Evolutionary conservation across 23 tunicate genomes (phyloP).

Genomic region (Trididemnum nubilum): DNA sequence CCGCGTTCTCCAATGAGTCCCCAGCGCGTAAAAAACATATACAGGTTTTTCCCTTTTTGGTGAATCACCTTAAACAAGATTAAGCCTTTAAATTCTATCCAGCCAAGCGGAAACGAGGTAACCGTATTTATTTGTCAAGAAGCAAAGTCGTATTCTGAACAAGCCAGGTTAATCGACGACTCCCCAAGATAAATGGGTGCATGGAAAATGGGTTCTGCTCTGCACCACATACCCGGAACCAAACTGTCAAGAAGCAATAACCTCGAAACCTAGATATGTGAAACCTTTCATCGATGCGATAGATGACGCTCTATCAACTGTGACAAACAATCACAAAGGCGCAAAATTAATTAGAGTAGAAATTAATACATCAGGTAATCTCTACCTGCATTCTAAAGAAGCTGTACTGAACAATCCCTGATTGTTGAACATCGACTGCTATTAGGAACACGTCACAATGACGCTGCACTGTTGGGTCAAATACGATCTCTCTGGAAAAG

Average conservation of each 20-base stretch:
- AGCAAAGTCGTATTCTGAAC: background rate
- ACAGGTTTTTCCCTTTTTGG: slow-evolving; percentile 88
- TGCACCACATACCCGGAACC: too few relatives aligned
- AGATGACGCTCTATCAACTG: too few relatives aligned
- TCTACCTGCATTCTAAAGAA: slow-evolving; percentile 93
- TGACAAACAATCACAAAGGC: too few relatives aligned
- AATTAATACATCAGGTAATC: background rate
- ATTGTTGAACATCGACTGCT: slow-evolving; percentile 86
- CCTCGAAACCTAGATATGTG: too few relatives aligned
- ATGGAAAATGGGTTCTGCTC: too few relatives aligned
- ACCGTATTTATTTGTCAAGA: background rate
- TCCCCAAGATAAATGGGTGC: too few relatives aligned
- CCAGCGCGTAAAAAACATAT: slow-evolving; percentile 95
- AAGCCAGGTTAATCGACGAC: background rate
- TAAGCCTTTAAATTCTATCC: too few relatives aligned
- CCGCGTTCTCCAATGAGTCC: slow-evolving; percentile 93
- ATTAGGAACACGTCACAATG: slow-evolving; percentile 93
- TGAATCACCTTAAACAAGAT: slow-evolving; percentile 76
- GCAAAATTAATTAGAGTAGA: too few relatives aligned
- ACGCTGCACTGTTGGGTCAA: slow-evolving; percentile 66
- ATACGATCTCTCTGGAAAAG: slow-evolving; percentile 76
- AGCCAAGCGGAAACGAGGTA: background rate
- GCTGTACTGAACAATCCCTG: slow-evolving; percentile 76
- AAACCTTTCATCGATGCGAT: too few relatives aligned
- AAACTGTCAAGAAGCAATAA: too few relatives aligned